Conservation (phyloP, 2,113 vertebrate species). For the Hemibagrus wyckioides region DNA sequence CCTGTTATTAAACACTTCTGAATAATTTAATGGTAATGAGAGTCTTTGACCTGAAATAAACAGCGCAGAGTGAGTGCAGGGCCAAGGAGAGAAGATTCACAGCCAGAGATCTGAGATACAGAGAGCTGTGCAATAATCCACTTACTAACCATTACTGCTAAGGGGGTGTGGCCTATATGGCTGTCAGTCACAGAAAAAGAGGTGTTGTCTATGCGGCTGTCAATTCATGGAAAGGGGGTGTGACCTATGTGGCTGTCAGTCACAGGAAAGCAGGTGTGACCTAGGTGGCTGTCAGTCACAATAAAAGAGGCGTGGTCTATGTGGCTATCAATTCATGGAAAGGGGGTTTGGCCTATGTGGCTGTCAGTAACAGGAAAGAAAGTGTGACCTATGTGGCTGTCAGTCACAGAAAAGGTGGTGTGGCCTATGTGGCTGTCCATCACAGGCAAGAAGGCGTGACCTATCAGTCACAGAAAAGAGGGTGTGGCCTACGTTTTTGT, state of each 20-base stretch:
- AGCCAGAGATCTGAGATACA: not conserved
- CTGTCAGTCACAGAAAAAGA: not conserved
- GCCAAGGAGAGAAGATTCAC: conserved; percentile 17
- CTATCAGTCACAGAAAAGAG: not conserved
- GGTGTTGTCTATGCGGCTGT: not conserved
- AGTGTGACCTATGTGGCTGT: not conserved
- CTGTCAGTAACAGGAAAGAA: not conserved
- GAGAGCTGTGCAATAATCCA: not conserved
- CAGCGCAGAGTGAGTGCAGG: conserved; percentile 33
- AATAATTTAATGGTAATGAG: conserved; percentile 47
- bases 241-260: not conserved
- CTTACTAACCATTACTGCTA: not conserved
- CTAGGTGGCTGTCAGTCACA: not conserved
- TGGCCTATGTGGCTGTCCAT: not conserved
- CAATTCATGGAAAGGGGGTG: not conserved
- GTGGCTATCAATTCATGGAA: not conserved
- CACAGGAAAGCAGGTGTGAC: not conserved
- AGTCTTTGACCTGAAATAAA: conserved; percentile 40
- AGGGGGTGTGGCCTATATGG: not conserved
- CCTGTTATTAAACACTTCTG: conserved; percentile 48
- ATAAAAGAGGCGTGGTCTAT: not conserved
- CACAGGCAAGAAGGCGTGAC: not conserved
- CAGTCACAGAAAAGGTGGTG: not conserved
- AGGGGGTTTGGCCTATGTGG: not conserved
- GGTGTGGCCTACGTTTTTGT: not conserved